Base-by-base conservation (phyloP, 2,113 vertebrate species). In the Cyphomyrus plagiostoma region DNA sequence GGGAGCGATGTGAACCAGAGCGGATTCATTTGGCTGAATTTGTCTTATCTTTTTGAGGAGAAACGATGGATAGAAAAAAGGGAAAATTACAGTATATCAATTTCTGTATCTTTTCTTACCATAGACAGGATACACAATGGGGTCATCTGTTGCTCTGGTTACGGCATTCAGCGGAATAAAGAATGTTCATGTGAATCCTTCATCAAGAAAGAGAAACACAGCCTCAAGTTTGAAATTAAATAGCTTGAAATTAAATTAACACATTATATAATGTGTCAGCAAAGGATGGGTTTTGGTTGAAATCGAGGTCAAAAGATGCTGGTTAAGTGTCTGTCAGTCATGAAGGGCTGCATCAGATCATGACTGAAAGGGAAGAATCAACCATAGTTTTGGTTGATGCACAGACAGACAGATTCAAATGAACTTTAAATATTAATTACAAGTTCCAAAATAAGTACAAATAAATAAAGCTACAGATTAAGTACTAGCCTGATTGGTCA, bases 201-300 rank as follows among this genome's bases (percentile, higher is more conserved):
- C 50, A 26, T 87, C 30, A 87, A 56, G 35, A 87, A 87, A 56
- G 58, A 39, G 35, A 58, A 77, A 80, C 85, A 52, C 50, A 49
- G 23, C n/a, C 48, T 86, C 15, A 86, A 35, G 26, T 87, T 53
- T 52, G 35, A 35, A 35, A 35, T 35, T 35, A 35, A 56, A 58
- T 52, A 87, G 56, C 87, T 19, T 88, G 35, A 88, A 88, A 88
- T 66, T 46, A n/a, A 88, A 88, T 66, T 66, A 46, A n/a, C 87
- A 19, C n/a, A 39, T 53, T 30, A 11, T 21, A 39, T 42, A 23
- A 87, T 17, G 52, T 56, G 35, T 39, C 30, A 39, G 30, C 30
- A 42, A 21, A 13, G 1, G 50, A 87, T 19, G 26, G 30, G 50
- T 26, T 3, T 15, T 1, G 4, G 30, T 17, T 30, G 86, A 3